Base-by-base conservation (phyloP, 2,113 vertebrate species). In the Pomatostomus ruficeps region DNA sequence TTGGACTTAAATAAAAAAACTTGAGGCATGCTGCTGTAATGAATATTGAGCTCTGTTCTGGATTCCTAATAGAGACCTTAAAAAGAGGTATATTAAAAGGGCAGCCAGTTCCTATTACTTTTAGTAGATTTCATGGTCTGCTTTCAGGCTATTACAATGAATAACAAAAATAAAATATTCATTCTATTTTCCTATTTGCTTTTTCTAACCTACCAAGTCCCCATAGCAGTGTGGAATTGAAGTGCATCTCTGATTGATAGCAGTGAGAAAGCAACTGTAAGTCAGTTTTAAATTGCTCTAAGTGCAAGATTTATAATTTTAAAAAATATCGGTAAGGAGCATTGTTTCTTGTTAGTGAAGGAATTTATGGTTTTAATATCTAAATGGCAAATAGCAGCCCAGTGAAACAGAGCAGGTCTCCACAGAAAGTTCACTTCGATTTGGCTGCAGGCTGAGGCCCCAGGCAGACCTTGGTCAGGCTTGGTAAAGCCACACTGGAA, bases 161-260 rank as follows among this genome's bases (percentile, higher is more conserved):
- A 87, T 61, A 80, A 70, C 55, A 92, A 71, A 88, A 93, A 61
- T 48, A 87, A 86, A 95, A 95, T 91, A 94, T 89, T 86, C 52
- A 49, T 80, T 75, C 54, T 87, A 3, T 91, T 92, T 94, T 79
- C 54, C 70, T 66, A 12, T 85, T 95, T 95, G 57, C 66, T 74
- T 95, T 81, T 78, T 55, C 66, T 86, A 91, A 89, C 76, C 85
- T 48, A 13, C 54, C 5, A 42, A 36, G 66, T 94, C 91, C 92
- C 87, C 23, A 28, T 92, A 92, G 93, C 52, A 36, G 73, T 33
- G 33, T 65, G 75, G 85, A 95, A 92, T 12, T 70, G 93, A 85
- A 77, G 40, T 43, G 54, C 31, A 78, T 72, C 92, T 89, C 76
- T 89, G 92, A 93, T 54, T 80, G 85, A 95, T 66, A 62, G 82